phyloP scores from a whole-genome alignment of 1,140 invertebrate genomes.

The Nasonia vitripennis region DNA sequence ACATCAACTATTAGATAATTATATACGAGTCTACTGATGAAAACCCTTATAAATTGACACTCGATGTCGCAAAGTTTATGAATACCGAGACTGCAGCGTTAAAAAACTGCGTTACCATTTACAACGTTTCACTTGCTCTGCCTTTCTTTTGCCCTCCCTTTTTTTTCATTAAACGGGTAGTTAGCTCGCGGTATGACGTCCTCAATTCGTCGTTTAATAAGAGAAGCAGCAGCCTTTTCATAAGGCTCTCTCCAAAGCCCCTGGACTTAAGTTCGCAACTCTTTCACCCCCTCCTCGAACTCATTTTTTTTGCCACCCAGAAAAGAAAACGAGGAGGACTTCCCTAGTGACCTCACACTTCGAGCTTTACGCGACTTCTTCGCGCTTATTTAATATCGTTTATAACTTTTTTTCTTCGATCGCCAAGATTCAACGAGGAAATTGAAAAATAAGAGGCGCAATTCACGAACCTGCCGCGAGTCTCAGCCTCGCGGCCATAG shows the following conservation, averaged over 20 bases:
- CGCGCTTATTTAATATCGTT: conserved; percentile 21
- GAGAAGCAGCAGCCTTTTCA: conserved; percentile 53
- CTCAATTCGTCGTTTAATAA: conserved; percentile 59
- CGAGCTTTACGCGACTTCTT: conserved; percentile 4
- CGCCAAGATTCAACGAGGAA: not conserved
- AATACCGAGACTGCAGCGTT: not conserved
- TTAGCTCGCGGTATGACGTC: conserved; percentile 46
- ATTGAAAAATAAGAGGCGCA: not conserved
- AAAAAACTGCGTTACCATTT: conserved; percentile 33
- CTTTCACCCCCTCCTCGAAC: conserved; percentile 10
- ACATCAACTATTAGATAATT: no score
- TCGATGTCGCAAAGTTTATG: not conserved
- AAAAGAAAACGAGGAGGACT: not conserved
- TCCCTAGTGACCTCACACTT: conserved; percentile 1
- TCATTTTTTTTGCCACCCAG: not conserved
- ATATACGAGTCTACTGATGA: no score
- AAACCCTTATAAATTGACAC: not conserved
- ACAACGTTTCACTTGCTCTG: conserved; percentile 17
- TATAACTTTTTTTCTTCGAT: not conserved
- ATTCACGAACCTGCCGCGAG: no score
- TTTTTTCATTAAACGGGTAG: conserved; percentile 50
- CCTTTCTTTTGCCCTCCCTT: conserved; percentile 14
- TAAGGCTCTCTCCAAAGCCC: conserved; percentile 42
- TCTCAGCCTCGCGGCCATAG: no score
- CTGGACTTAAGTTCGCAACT: conserved; percentile 47